Evolutionary conservation across 92 coral and sea anemone species (phyloP).

Genomic region (Montipora capitata): DNA sequence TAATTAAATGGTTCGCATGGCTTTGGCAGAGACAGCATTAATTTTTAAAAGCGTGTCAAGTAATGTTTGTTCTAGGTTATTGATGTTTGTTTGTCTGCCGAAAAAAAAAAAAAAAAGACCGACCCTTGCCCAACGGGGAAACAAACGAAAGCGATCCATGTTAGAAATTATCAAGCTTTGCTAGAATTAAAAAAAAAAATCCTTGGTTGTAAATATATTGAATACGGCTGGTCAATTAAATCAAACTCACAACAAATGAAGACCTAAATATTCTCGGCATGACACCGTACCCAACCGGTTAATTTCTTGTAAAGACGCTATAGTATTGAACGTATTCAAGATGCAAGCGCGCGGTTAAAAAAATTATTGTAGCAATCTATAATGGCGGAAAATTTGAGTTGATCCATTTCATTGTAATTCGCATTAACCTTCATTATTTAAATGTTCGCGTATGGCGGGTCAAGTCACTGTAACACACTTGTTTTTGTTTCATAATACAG

Average conservation of each 20-base stretch:
- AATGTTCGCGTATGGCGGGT: conserved; percentile 2
- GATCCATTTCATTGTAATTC: background rate
- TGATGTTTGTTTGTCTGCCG: conserved; percentile 14
- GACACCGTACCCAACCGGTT: background rate
- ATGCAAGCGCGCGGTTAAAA: background rate
- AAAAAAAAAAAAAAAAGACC: background rate
- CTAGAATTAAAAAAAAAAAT: background rate
- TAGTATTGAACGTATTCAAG: conserved; percentile 2
- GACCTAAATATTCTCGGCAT: conserved; percentile 16
- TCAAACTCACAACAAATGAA: background rate
- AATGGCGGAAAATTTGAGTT: background rate
- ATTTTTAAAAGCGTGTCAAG: background rate
- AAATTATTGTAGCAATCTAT: background rate
- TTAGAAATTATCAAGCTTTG: background rate
- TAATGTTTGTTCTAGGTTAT: conserved; percentile 1
- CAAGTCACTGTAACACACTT: background rate
- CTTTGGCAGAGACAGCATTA: background rate
- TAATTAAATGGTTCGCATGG: background rate
- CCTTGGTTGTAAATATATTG: background rate
- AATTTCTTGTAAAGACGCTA: conserved; percentile 21
- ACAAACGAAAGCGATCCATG: background rate
- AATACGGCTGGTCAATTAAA: conserved; percentile 1
- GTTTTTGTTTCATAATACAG: conserved; percentile 1
- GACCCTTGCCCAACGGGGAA: background rate
- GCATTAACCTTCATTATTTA: background rate